phyloP scores from a whole-genome alignment of 2,797 vertebrate species.

The Labroides dimidiatus region DNA sequence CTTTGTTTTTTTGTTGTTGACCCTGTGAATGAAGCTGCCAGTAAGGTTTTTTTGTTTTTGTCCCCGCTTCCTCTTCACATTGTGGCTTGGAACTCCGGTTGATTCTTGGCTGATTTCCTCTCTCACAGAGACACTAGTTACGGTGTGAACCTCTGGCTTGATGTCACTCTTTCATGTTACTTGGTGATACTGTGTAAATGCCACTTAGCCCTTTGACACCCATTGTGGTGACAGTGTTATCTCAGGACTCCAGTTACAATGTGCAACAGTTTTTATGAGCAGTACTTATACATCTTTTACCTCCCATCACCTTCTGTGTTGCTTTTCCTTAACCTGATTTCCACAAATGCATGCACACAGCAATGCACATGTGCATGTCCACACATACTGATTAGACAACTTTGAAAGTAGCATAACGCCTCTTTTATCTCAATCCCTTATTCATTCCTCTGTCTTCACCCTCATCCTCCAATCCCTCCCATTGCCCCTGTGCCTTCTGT shows the following conservation, averaged over 20 bases:
- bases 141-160: background rate
- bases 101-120: background rate
- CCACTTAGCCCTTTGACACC: too few species aligned
- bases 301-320: background rate
- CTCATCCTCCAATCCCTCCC: slow-evolving; percentile 27
- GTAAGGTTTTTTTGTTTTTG: background rate
- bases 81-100: background rate
- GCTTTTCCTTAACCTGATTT: background rate
- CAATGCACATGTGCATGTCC: slow-evolving; percentile 4
- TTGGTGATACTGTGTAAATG: background rate
- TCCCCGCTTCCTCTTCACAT: background rate
- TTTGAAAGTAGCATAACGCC: slow-evolving; percentile 42
- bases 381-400: slow-evolving; percentile 40
- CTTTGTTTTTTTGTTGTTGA: too few species aligned
- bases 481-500: slow-evolving; percentile 67
- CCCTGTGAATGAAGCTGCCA: background rate
- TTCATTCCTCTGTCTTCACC: slow-evolving; percentile 28
- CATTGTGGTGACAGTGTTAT: too few species aligned
- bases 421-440: slow-evolving; percentile 56
- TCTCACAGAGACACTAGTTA: background rate
- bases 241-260: background rate
- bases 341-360: slow-evolving; percentile 9
- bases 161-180: background rate
- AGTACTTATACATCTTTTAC: background rate
- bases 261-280: background rate